Evolutionary conservation across 2,797 vertebrate genomes (phyloP).

Genomic region (Eidolon dupreanum): DNA sequence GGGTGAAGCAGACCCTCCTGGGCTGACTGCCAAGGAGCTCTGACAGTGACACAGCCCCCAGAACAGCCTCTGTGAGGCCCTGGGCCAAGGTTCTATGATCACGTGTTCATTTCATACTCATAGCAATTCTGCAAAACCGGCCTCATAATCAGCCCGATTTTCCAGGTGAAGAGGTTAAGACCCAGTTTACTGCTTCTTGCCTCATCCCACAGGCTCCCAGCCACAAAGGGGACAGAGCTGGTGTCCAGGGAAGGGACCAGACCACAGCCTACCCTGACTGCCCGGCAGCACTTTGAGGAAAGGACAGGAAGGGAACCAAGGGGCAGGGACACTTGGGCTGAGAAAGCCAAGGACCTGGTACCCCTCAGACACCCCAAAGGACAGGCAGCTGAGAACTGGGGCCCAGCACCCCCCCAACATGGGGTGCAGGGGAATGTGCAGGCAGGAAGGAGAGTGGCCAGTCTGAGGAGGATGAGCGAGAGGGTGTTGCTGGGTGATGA

Average conservation of each 20-base stretch:
- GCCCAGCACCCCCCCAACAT: background rate
- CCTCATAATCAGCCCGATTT: background rate
- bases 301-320: background rate
- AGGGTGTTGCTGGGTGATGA: too few relatives aligned
- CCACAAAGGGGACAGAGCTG: background rate
- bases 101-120: background rate
- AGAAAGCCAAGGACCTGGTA: background rate
- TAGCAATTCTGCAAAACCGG: background rate
- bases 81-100: background rate
- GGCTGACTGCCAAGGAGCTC: background rate
- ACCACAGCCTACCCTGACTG: background rate
- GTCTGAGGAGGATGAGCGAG: background rate
- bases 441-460: background rate
- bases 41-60: background rate
- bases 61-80: background rate
- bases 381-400: background rate
- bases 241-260: background rate
- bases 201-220: background rate
- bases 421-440: too few relatives aligned
- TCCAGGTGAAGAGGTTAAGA: background rate
- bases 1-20: background rate
- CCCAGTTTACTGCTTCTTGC: background rate
- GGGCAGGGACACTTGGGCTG: background rate
- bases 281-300: background rate
- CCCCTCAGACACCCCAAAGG: background rate